phyloP scores from a whole-genome alignment of 2,888 invertebrate genomes.

The Thysanoteuthis rhombus region DNA sequence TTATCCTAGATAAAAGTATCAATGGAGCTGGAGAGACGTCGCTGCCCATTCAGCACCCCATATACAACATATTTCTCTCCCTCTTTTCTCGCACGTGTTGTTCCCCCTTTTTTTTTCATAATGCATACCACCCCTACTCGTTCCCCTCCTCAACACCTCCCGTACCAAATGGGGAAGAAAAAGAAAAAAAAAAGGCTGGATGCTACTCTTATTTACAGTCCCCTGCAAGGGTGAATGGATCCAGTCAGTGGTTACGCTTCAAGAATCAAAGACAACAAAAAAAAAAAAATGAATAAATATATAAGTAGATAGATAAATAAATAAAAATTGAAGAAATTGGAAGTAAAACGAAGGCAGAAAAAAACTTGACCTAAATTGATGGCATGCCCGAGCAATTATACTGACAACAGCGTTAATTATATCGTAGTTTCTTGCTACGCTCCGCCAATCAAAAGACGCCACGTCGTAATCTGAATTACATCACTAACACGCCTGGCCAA shows the following conservation, averaged over 20 bases:
- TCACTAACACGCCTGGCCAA: constrained; percentile 12
- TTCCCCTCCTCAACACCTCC: no score
- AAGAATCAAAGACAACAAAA: neutral
- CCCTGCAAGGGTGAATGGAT: neutral
- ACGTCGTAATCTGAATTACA: neutral
- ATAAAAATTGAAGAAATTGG: no score
- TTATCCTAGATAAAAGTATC: neutral
- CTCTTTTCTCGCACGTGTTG: neutral
- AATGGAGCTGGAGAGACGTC: neutral
- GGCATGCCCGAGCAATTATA: neutral
- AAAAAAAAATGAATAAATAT: neutral
- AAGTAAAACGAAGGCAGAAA: neutral
- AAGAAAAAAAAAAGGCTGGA: neutral
- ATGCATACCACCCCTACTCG: no score
- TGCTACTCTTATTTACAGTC: neutral
- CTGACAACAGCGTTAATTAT: neutral
- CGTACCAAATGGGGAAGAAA: no score
- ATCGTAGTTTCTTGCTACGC: neutral
- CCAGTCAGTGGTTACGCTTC: neutral
- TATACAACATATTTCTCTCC: neutral
- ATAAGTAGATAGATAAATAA: no score
- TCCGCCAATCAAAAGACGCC: neutral
- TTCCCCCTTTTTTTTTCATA: neutral
- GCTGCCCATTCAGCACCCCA: neutral
- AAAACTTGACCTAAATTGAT: neutral